phyloP scores from a whole-genome alignment of 2,888 invertebrate genomes.

The Onchidella celtica region DNA sequence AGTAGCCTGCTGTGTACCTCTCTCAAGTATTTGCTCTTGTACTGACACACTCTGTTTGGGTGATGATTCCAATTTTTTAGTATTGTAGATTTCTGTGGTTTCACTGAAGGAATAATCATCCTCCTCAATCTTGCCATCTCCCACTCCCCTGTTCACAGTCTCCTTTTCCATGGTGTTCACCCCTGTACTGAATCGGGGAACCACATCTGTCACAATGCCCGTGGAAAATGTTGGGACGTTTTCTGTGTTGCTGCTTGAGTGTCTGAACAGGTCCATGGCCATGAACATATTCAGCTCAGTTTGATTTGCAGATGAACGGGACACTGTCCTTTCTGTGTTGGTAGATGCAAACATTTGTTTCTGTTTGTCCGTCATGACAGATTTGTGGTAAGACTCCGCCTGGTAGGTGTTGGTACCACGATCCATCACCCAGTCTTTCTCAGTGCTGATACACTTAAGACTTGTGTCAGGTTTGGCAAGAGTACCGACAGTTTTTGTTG shows the following conservation, averaged over 20 bases:
- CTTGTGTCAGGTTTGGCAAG: constrained; percentile 68
- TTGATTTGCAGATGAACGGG: constrained; percentile 58
- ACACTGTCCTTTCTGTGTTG: constrained; percentile 62
- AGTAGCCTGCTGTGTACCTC: constrained; percentile 37
- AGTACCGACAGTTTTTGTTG: constrained; percentile 69
- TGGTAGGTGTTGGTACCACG: constrained; percentile 68
- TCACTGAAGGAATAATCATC: constrained; percentile 1
- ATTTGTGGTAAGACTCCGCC: constrained; percentile 60
- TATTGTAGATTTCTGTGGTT: constrained; percentile 10
- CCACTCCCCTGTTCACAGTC: constrained; percentile 12
- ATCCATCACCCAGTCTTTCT: constrained; percentile 72
- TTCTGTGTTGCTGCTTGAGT: constrained; percentile 66
- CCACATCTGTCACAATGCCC: constrained; percentile 63
- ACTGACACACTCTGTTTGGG: background rate
- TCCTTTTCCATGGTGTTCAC: constrained; percentile 41
- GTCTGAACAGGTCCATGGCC: constrained; percentile 62
- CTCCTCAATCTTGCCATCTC: constrained; percentile 18
- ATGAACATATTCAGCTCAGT: constrained; percentile 71
- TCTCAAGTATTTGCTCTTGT: constrained; percentile 40
- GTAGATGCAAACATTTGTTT: constrained; percentile 63
- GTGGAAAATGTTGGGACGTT: constrained; percentile 56
- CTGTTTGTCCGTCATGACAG: constrained; percentile 68
- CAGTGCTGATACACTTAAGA: constrained; percentile 65
- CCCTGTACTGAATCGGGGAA: constrained; percentile 1
- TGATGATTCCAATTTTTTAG: background rate